phyloP scores from a whole-genome alignment of 53 echinoderm and acorn worm species.

The Crossaster papposus region DNA sequence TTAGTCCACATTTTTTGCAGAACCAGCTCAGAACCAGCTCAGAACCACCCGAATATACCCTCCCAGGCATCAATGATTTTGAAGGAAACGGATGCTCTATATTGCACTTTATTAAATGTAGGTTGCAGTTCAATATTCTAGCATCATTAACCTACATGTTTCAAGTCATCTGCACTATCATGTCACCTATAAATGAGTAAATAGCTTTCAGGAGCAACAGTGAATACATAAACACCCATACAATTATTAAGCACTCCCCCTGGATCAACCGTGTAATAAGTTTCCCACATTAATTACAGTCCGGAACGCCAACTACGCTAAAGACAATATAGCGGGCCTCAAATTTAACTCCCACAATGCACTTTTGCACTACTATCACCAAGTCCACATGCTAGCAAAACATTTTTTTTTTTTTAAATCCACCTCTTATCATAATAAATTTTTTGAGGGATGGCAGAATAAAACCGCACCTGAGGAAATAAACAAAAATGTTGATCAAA shows the following conservation, averaged over 20 bases:
- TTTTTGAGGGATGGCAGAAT: not conserved
- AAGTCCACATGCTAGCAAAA: not conserved
- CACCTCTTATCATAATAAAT: conserved; percentile 20
- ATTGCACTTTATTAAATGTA: too few relatives aligned
- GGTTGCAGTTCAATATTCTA: too few relatives aligned
- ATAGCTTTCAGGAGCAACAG: not conserved
- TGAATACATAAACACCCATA: not conserved
- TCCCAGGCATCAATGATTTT: too few relatives aligned
- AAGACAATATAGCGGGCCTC: not conserved
- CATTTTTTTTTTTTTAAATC: too few relatives aligned
- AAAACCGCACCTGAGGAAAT: conserved; percentile 26
- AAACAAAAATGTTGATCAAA: conserved; percentile 48
- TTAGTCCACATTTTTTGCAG: too few relatives aligned
- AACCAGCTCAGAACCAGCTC: too few relatives aligned
- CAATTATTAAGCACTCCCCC: not conserved
- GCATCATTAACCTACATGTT: too few relatives aligned
- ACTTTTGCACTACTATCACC: not conserved
- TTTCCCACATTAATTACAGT: not conserved
- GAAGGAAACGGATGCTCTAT: too few relatives aligned
- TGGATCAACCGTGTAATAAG: not conserved
- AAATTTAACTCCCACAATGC: not conserved
- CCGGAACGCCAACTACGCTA: not conserved
- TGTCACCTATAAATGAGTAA: not conserved
- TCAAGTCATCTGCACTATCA: too few relatives aligned
- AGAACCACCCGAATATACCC: too few relatives aligned